Percentiles rank a stretch among this genome's conserved stretches.
Evolutionary conservation across 2,113 vertebrate species (phyloP).

Genomic region (Alethe diademata): DNA sequence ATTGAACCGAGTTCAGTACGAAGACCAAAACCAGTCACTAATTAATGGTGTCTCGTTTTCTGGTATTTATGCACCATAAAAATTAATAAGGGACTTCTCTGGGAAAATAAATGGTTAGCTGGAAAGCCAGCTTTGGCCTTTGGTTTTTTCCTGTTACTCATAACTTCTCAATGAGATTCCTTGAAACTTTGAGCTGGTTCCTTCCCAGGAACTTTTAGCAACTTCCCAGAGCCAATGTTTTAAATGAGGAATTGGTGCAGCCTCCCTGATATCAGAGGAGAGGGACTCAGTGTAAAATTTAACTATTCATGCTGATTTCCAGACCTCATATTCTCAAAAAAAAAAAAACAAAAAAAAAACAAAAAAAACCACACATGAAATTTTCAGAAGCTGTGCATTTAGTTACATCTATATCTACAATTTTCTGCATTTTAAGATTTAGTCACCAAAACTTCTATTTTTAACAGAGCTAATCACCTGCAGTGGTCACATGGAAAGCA

Average conservation of each 20-base stretch:
- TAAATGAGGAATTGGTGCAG: background rate
- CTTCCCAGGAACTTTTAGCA: background rate
- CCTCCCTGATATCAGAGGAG: background rate
- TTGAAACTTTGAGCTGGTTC: background rate
- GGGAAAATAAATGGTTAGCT: slow-evolving; percentile 50
- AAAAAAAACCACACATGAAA: background rate
- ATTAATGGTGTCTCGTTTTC: slow-evolving; percentile 51
- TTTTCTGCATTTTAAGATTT: background rate
- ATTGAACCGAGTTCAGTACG: background rate
- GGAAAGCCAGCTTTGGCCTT: background rate
- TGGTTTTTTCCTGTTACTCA: background rate
- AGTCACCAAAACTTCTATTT: background rate
- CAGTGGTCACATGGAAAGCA: background rate
- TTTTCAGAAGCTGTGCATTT: background rate
- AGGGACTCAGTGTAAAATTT: background rate
- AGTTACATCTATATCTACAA: too few species aligned
- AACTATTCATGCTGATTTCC: background rate
- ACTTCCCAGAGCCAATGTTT: background rate
- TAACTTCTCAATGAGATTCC: background rate
- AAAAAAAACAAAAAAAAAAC: too few species aligned
- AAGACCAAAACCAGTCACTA: slow-evolving; percentile 37
- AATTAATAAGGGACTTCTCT: slow-evolving; percentile 53
- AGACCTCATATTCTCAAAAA: background rate
- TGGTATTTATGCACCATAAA: slow-evolving; percentile 51
- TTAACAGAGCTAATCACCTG: background rate